Base-by-base conservation (phyloP, 64 coral and sea anemone genomes). In the Stylophora pistillata region DNA sequence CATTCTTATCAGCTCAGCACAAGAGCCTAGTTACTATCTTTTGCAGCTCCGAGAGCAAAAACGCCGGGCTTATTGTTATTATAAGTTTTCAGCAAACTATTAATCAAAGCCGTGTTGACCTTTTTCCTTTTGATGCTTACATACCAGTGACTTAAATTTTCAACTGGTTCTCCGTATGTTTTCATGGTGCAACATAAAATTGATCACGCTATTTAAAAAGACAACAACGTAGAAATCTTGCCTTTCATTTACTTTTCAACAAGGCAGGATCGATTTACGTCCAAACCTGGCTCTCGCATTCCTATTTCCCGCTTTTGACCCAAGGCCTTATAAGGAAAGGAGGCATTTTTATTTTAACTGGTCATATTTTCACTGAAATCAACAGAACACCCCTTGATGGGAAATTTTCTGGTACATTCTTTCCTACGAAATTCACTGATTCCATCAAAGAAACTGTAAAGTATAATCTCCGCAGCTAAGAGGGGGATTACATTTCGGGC, bases 241-340 rank as follows among this genome's bases (percentile, higher is more conserved):
- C 64, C 64, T 68, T 47, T 69, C 77, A 56, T 53, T 69, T 9
- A 55, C 30, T 84, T 84, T 53, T 69, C 60, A 53, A 84, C 17
- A 28, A 78, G 34, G 54, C 10, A 56, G 21, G 75, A 78, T 78
- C 53, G 47, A 55, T 78, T 73, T 75, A 75, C 73, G 33, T 21
- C 75, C 0, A 55, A 77, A 77, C 52, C n/a, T 55, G 20, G 9
- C 14, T 20, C 18, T 52, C 16, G 12, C 75, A 56, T 84, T 84
- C 31, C 80, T 10, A 84, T 53, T 84, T 69, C 60, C 31, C 80
- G 80, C 34, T 69, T 18, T 68, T 69, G 60, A 84, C 60, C 32
- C 20, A 16, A 16, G 37, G 2, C 79, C 79, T 68, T 53, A 83
- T 68, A 83, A 68, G 79, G 59, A 69, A 83, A 34, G 9, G 9